phyloP scores from a whole-genome alignment of 2,888 invertebrate species.

The Synergus gifuensis region DNA sequence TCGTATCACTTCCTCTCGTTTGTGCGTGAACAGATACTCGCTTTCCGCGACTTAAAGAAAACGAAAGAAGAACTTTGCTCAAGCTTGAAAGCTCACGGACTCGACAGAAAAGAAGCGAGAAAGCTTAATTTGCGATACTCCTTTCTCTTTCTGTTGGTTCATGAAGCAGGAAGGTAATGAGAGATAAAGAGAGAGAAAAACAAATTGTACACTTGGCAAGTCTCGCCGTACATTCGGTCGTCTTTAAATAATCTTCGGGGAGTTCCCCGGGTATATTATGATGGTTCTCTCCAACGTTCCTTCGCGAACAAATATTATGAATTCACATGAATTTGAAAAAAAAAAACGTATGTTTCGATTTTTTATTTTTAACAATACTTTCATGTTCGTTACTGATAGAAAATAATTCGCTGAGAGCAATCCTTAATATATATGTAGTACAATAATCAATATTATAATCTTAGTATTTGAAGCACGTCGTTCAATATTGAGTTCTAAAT shows the following conservation, averaged over 20 bases:
- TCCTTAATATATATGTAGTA: not conserved
- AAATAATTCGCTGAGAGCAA: not conserved
- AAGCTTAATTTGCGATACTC: not conserved
- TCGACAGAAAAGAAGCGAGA: not conserved
- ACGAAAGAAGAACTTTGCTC: not conserved
- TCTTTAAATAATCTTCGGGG: conserved; percentile 62
- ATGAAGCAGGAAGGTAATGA: not conserved
- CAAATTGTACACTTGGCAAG: conserved; percentile 60
- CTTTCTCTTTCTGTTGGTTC: conserved; percentile 1
- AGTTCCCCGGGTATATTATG: conserved; percentile 18
- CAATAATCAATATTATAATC: not conserved
- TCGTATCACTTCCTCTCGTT: not conserved
- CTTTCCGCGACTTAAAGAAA: not conserved
- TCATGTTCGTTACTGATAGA: not conserved
- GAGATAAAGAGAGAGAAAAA: conserved; percentile 48
- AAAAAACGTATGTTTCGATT: not conserved
- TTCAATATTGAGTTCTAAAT: not conserved
- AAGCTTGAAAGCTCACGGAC: not conserved
- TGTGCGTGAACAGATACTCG: not conserved
- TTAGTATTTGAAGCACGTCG: not conserved
- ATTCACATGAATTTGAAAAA: not conserved
- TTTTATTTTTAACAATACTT: not conserved
- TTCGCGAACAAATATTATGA: not conserved
- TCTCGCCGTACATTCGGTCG: conserved; percentile 51
- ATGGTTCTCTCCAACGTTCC: not conserved